Percentiles rank a stretch among this genome's conserved stretches.
phyloP scores from a whole-genome alignment of 2,113 vertebrate species.

The Andinoacara biseriatus region DNA sequence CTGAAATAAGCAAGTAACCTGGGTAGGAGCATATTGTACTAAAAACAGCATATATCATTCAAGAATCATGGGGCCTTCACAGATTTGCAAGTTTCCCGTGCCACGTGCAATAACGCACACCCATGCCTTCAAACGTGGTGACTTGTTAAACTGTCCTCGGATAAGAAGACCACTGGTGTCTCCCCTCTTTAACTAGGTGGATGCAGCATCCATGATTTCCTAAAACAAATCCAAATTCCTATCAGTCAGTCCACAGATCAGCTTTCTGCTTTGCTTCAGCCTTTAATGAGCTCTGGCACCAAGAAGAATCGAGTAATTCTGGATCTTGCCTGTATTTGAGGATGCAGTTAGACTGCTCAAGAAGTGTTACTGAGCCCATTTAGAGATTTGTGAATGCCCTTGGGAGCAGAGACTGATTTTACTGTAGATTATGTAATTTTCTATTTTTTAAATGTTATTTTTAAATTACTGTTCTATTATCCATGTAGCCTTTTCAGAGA shows the following conservation, averaged over 20 bases:
- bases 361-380: neutral
- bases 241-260: neutral
- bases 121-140: neutral
- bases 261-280: neutral
- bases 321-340: conserved; percentile 1
- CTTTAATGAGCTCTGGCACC: conserved; percentile 2
- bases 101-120: neutral
- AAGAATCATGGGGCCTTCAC: neutral
- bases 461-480: neutral
- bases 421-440: neutral
- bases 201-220: neutral
- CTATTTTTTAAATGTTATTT: neutral
- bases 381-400: neutral
- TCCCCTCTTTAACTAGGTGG: neutral
- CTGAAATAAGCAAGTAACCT: neutral
- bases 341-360: neutral
- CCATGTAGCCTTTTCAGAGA: neutral
- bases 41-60: neutral
- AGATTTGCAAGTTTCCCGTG: neutral
- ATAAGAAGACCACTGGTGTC: neutral
- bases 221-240: neutral
- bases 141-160: neutral
- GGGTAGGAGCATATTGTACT: neutral
- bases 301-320: neutral
- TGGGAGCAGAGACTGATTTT: neutral